Conservation (phyloP, 2,888 invertebrate species). For the Sphecodes monilicornis region DNA sequence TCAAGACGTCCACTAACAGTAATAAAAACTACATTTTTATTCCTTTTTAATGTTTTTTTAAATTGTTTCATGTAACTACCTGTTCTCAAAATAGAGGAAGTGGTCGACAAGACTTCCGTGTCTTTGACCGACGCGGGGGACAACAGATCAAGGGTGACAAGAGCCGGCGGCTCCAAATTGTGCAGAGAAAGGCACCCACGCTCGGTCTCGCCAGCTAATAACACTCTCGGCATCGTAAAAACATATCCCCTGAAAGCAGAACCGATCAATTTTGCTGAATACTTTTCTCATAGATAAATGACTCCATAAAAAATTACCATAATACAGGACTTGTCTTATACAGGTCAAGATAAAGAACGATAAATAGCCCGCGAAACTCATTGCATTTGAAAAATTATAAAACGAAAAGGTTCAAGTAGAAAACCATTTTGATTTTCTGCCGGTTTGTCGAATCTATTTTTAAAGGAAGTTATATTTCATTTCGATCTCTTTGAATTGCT, state of each 20-base stretch:
- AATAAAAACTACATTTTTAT: not conserved
- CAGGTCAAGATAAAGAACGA: not conserved
- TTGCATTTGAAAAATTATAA: not conserved
- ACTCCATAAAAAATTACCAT: not conserved
- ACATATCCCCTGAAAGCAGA: slow-evolving; percentile 78
- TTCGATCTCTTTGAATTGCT: too few species aligned
- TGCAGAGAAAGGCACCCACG: slow-evolving; percentile 81
- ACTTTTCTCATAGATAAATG: not conserved
- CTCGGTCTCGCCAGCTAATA: slow-evolving; percentile 80
- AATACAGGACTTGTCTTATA: not conserved
- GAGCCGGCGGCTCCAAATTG: slow-evolving; percentile 80
- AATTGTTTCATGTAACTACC: slow-evolving; percentile 65
- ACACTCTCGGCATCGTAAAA: slow-evolving; percentile 79
- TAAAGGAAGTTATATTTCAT: too few species aligned
- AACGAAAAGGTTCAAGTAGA: not conserved
- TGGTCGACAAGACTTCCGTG: slow-evolving; percentile 74
- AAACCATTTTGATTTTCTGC: not conserved
- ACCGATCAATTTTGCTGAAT: not conserved
- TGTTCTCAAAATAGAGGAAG: slow-evolving; percentile 70
- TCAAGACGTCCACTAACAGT: not conserved
- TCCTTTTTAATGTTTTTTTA: not conserved
- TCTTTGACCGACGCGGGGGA: slow-evolving; percentile 68
- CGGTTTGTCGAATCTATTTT: too few species aligned
- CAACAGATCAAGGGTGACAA: slow-evolving; percentile 77
- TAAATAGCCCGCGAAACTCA: not conserved